Evolutionary conservation across 2,797 vertebrate genomes (phyloP).

Genomic region (Astyanax mexicanus): DNA sequence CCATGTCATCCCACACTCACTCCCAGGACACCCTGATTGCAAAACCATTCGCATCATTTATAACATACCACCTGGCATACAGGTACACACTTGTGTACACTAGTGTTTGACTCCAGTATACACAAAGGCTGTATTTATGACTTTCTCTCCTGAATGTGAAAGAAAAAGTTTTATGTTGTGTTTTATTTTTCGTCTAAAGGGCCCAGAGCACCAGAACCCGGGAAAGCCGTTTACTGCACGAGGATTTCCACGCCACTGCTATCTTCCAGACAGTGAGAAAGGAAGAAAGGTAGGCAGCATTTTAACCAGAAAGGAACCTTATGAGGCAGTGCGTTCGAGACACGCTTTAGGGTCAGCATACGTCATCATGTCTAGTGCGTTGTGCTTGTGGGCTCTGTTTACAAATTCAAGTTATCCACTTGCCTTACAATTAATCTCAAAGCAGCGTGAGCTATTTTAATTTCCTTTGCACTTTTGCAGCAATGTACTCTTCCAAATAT

Average conservation of each 20-base stretch:
- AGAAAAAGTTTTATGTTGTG: background rate
- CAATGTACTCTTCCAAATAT: too few relatives aligned
- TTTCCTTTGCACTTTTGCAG: too few relatives aligned
- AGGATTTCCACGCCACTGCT: conserved; percentile 94
- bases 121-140: conserved; percentile 2
- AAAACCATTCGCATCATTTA: conserved; percentile 96
- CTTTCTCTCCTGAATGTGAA: background rate
- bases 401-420: too few relatives aligned
- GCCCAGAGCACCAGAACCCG: conserved; percentile 91
- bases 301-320: too few relatives aligned
- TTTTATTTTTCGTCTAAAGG: conserved; percentile 68
- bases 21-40: conserved; percentile 92
- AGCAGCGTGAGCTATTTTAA: too few relatives aligned
- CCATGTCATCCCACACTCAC: conserved; percentile 83
- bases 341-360: too few relatives aligned
- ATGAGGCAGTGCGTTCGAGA: too few relatives aligned
- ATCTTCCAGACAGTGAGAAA: conserved; percentile 94
- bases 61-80: conserved; percentile 92
- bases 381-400: too few relatives aligned
- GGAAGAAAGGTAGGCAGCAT: conserved; percentile 90
- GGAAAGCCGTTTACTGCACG: conserved; percentile 93
- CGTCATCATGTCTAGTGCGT: too few relatives aligned
- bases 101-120: background rate
- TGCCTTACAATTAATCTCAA: too few relatives aligned
- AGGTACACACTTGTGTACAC: conserved; percentile 70